Evolutionary conservation across 2,797 vertebrate species (phyloP), one percentile per base, ranked within the genome.

Genomic region (Columba guinea): DNA sequence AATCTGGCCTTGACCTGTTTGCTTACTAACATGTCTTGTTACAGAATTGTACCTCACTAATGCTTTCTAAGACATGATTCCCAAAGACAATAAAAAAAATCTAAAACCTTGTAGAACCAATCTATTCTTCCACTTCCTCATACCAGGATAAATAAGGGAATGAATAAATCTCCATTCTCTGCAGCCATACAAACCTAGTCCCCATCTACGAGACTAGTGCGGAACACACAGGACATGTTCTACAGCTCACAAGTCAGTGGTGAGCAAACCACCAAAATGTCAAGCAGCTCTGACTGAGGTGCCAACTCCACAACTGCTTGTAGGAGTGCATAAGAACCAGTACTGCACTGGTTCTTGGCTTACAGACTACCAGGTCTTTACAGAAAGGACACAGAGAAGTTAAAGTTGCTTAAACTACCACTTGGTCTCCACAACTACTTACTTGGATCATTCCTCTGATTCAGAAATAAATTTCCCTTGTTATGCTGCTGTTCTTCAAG

Each of bases 211-310:
- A 24, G 44, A 80, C 3, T 32, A 26, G 14, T 2, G 32, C 19
- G 46, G 67, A 74, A 5, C 39, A 24, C 44, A 20, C 1, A 46
- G 63, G 35, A 63, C 14, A 16, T 7, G 2, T 13, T 28, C 24
- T 3, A 5, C 0, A 0, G 23, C 63, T 79, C 48, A 10, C 59
- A 69, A 63, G 16, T 5, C 19, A 41, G 23, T 46, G 56, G 19
- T 53, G 2, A 35, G 6, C 32, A 58, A 34, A 13, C 1, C 30
- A 53, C 16, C 41, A 15, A 59, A 48, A 9, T 8, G 10, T 11
- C 6, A 2, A 77, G 63, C 69, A 77, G n/a, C 17, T 84, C 48
- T 41, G n/a, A 23, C 44, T 7, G 35, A 53, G 73, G 4, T 28
- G 23, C 26, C 58, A 46, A 11, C 24, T 30, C 1, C 0, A 59